Evolutionary conservation across 1,140 invertebrate genomes (phyloP), one percentile per base, ranked within the genome.

Genomic region (Muscidifurax raptorellus): DNA sequence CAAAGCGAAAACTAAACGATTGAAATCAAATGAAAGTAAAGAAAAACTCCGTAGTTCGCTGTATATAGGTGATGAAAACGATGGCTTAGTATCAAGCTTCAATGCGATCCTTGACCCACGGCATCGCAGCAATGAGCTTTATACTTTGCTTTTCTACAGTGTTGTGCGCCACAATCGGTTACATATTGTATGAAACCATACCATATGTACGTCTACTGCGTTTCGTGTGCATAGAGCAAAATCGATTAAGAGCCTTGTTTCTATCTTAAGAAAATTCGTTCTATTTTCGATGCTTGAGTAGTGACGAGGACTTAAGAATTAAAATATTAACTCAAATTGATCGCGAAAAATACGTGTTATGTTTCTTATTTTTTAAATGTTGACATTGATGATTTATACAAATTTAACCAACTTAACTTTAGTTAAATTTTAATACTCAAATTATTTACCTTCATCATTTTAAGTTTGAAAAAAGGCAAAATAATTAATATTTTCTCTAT

Each of bases 181-280:
- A 47, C 44, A 47, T 47, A 47, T 40, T 74, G 12, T 9, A 10
- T 10, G n/a, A 32, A 72, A 30, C 32, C 30, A 36, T 30, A 72
- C 13, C 7, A 12, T 72, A n/a, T 36, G 30, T 36, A 9, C 10
- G 72, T 75, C 72, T 75, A 27, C 27, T 27, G 18, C n/a, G 3
- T 47, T 47, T 64, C 22, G 44, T n/a, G n/a, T 79, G 32, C 77
- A 67, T 27, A 66, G 59, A 36, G 32, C 25, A 78, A 79, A 79
- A 79, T 79, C 77, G 77, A 79, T 69, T 25, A 4, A 32, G 32
- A 79, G 67, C 77, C 22, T 67, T 79, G 59, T 79, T 79, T 79
- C 77, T 25, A 32, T 67, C 77, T 79, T 79, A 15, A 30, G 59
- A 67, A 59, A 77, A 40, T 76, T 71, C 6, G 67, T 15, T 30